These are phyloP conservation scores for Escarpia spicata DNA, from an alignment of 2,888 invertebrate species.

Conservation along the genomic window DNA sequence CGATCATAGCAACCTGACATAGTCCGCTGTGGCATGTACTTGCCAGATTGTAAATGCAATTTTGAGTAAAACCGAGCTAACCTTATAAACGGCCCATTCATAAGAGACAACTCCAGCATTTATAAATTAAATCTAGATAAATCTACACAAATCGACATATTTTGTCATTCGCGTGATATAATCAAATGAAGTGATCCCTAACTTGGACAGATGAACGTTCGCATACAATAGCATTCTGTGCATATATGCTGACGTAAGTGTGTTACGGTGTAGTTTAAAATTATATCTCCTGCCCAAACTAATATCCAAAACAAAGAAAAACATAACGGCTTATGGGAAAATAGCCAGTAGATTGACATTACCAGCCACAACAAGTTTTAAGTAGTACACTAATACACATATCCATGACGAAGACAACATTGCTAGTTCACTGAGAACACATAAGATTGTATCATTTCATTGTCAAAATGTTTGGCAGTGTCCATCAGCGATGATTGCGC, in stretches of 20 bases:
- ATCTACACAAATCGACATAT: no score
- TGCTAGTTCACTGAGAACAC: background rate
- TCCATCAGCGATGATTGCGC: background rate
- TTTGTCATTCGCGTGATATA: no score
- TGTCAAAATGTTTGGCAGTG: background rate
- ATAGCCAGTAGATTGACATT: background rate
- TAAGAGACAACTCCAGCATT: no score
- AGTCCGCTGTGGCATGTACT: background rate
- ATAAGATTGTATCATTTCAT: background rate
- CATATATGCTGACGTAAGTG: background rate
- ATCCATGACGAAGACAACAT: background rate
- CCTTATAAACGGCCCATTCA: no score
- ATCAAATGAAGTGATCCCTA: no score
- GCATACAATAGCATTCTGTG: background rate
- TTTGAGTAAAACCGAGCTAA: background rate
- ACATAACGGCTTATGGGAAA: background rate
- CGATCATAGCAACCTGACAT: background rate
- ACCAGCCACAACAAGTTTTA: background rate
- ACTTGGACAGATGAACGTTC: background rate
- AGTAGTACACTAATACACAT: background rate
- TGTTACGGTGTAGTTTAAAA: background rate
- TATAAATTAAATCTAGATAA: no score
- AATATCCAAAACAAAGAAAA: background rate
- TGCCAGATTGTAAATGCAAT: background rate
- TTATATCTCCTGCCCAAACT: background rate